Evolutionary conservation across 2,888 invertebrate species (phyloP), one percentile per base, ranked within the genome.

Genomic region (Chrysomela aeneicollis): DNA sequence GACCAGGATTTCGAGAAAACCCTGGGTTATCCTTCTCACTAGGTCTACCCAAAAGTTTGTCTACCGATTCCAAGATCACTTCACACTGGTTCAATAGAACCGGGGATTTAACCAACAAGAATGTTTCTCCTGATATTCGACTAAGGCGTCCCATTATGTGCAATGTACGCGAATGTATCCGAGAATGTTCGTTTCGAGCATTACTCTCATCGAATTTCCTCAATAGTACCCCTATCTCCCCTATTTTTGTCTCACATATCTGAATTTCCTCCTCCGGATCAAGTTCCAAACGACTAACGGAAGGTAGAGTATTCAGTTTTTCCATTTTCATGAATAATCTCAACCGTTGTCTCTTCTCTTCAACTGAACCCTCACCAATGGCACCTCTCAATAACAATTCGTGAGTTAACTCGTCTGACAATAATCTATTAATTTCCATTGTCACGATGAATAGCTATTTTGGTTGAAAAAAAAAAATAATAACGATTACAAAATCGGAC

Each of bases 341-440:
- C 22, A 51, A 51, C 22, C 51, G 5, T 15, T 19, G 2, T 2
- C 51, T 21, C 22, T 51, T 51, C 12, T 26, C 51, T n/a, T 21
- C 51, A n/a, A 51, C 51, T 1, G 51, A 22, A n/a, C 50, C 50
- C 12, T 50, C 50, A 1, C 9, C n/a, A n/a, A 26, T n/a, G 12
- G 26, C 21, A 6, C 51, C 26, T 51, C 51, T 19, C n/a, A 51
- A 4, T 1, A 6, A 12, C 22, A 51, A 22, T 17, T 51, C 26
- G 22, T 51, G 22, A 22, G 51, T 22, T 10, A 51, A 22, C 12
- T 51, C 51, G 15, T 22, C 26, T 22, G 22, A 26, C n/a, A 15
- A 26, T 21, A 51, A n/a, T 21, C 26, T 12, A 51, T 21, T 22
- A 6, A 51, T 15, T n/a, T 50, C 50, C 50, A 50, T 50, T 21